Conservation (phyloP, 2,797 vertebrate species). For the Poeciliopsis paucimaculata region DNA sequence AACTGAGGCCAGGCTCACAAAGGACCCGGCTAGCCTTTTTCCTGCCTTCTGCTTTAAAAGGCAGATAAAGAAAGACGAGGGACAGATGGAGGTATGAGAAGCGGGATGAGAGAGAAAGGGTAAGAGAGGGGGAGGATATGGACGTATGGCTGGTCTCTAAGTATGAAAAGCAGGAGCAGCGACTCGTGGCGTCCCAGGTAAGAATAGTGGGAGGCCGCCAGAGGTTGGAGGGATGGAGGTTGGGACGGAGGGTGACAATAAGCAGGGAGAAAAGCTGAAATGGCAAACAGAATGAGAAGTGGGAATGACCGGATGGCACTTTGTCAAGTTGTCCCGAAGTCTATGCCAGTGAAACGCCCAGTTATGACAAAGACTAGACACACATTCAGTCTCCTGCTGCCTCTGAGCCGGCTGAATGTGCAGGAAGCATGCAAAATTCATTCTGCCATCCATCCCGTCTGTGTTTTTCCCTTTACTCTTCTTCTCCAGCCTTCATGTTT, state of each 20-base stretch:
- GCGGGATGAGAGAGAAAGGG: slow-evolving; percentile 24
- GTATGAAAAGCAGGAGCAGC: slow-evolving; percentile 63
- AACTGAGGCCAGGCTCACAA: slow-evolving; percentile 70
- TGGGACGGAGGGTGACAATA: slow-evolving; percentile 43
- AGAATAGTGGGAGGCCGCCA: slow-evolving; percentile 53
- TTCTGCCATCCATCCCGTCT: slow-evolving; percentile 7
- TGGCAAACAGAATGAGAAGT: slow-evolving; percentile 44
- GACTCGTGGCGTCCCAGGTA: slow-evolving; percentile 70
- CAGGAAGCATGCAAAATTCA: slow-evolving; percentile 36
- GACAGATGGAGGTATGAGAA: slow-evolving; percentile 75
- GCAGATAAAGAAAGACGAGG: slow-evolving; percentile 67
- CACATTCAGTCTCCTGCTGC: slow-evolving; percentile 12
- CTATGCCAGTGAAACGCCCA: slow-evolving; percentile 59
- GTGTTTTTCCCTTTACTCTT: slow-evolving; percentile 12
- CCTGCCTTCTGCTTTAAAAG: slow-evolving; percentile 68
- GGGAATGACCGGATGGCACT: slow-evolving; percentile 65
- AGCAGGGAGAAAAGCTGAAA: slow-evolving; percentile 34
- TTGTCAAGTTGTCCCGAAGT: slow-evolving; percentile 62
- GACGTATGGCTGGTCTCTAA: slow-evolving; percentile 45
- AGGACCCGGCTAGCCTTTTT: slow-evolving; percentile 69
- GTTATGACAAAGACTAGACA: slow-evolving; percentile 18
- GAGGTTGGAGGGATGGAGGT: not conserved
- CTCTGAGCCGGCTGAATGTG: slow-evolving; percentile 29
- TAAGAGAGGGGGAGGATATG: slow-evolving; percentile 30
- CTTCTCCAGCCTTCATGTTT: slow-evolving; percentile 11